These are phyloP conservation scores for Falco cherrug DNA, from an alignment of 2,797 vertebrate genomes.

Conservation along the genomic window DNA sequence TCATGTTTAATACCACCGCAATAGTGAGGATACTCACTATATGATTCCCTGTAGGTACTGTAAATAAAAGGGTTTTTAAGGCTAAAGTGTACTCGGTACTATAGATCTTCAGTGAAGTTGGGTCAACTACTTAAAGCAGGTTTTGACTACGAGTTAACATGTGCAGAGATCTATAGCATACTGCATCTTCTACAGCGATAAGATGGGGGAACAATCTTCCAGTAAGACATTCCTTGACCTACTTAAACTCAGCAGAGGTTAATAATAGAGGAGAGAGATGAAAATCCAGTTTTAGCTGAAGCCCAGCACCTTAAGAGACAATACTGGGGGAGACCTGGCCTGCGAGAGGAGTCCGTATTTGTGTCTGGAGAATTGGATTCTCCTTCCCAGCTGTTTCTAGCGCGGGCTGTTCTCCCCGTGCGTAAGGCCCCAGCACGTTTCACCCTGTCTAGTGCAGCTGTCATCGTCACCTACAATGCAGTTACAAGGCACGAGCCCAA, in stretches of 20 bases:
- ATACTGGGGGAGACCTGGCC: neutral
- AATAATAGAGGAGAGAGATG: neutral
- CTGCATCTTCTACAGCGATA: neutral
- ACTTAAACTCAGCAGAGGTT: conserved; percentile 10
- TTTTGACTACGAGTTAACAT: conserved; percentile 35
- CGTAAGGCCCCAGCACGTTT: neutral
- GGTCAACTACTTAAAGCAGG: conserved; percentile 20
- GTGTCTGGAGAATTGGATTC: neutral
- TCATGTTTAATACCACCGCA: neutral
- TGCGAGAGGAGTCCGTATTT: neutral
- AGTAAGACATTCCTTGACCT: conserved; percentile 45
- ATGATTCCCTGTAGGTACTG: neutral
- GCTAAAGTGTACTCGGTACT: conserved; percentile 47
- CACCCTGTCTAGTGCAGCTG: neutral
- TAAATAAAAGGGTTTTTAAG: conserved; percentile 15
- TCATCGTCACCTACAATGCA: neutral
- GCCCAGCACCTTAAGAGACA: neutral
- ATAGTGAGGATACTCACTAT: neutral
- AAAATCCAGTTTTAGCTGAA: conserved; percentile 14
- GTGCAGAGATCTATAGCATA: conserved; percentile 26
- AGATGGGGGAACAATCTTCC: conserved; percentile 9
- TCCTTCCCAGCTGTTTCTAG: neutral
- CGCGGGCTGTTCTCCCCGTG: neutral
- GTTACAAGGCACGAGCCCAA: neutral
- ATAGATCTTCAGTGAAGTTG: neutral